Base-by-base conservation (phyloP, 2,797 vertebrate species). In the Megaceryle alcyon region DNA sequence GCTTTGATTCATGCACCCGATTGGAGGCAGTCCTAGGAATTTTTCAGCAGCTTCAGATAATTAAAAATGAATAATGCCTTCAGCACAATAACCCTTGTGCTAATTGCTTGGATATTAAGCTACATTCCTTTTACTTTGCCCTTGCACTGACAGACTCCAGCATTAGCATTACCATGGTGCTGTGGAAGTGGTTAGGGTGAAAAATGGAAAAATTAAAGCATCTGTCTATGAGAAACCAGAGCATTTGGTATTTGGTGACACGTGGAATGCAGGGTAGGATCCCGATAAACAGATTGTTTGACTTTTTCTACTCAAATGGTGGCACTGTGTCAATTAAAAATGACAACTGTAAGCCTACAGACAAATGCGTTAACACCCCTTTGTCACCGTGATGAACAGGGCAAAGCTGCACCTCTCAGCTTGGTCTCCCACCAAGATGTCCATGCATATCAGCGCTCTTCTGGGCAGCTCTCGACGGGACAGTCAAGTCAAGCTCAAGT, bases 11-110 rank as follows among this genome's bases (percentile, higher is more conserved):
- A n/a, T 48, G 64, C 12, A 64, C 68, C 77, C 71, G 8, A 86
- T 61, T 95, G 93, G 91, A 97, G 93, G 88, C 90, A 87, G 37
- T 73, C 96, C 86, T 90, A 92, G 93, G 93, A 94, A 96, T 95
- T 95, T 86, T 94, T 94, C 63, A 88, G 83, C 92, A 94, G 93
- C 92, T 90, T 91, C 93, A 92, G 92, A 82, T 94, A 95, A 96
- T 96, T 93, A 94, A 83, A 87, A 88, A 82, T 95, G 86, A 94
- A 93, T 88, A 91, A 92, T 46, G 95, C 94, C 94, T 82, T 93
- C 94, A 96, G 94, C 91, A 87, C 88, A 92, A 82, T 95, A 94
- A 94, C 94, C 90, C 90, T 92, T 91, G 90, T 80, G 75, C 88
- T 94, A 95, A 92, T 94, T 94, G 92, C 76, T 86, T 82, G 82